A percentile compares a stretch with the other conserved stretches of the same genome.
Evolutionary conservation across 2,888 invertebrate species (phyloP).

Genomic region (Tipula helvola): DNA sequence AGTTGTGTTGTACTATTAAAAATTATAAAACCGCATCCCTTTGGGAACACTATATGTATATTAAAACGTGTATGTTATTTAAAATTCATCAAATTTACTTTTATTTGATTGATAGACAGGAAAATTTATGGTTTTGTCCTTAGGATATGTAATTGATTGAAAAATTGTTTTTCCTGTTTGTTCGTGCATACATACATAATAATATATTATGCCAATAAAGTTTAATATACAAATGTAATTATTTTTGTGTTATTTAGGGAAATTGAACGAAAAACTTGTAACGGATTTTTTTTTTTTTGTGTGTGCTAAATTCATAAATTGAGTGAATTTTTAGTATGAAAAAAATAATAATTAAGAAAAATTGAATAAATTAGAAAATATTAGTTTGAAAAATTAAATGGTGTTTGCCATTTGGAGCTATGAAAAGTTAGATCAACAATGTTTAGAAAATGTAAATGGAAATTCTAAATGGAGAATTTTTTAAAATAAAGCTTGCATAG

Average conservation of each 20-base stretch:
- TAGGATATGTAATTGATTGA: neutral
- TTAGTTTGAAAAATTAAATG: no score
- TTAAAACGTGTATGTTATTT: neutral
- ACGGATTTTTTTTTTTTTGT: neutral
- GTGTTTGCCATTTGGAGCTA: no score
- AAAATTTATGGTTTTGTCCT: neutral
- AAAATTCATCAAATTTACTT: neutral
- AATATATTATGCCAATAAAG: no score
- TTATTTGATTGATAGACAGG: neutral
- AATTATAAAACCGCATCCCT: neutral
- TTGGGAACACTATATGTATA: no score
- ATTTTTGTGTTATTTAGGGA: no score
- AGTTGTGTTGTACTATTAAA: neutral
- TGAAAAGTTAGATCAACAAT: no score
- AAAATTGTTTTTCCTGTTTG: neutral
- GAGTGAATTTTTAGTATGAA: neutral
- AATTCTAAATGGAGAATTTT: no score
- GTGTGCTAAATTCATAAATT: neutral
- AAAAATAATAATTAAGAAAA: no score
- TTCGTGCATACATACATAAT: neutral
- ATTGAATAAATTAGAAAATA: no score
- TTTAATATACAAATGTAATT: no score
- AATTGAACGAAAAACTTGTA: neutral
- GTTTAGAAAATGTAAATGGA: no score
- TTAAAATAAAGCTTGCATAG: no score